phyloP scores from a whole-genome alignment of 2,113 vertebrate genomes.

The Entomyzon cyanotis region DNA sequence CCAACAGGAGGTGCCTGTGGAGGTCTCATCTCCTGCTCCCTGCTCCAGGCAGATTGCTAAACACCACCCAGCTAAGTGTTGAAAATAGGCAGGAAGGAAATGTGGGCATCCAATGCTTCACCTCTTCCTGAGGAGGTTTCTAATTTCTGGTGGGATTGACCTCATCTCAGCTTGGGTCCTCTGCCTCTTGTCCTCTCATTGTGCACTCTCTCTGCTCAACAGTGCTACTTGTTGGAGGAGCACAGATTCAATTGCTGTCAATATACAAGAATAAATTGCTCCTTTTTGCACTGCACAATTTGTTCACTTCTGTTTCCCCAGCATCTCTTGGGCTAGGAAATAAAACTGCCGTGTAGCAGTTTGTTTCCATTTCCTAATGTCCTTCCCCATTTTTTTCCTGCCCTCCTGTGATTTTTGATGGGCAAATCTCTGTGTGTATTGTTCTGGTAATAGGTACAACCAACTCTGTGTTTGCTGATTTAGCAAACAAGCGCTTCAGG shows the following conservation, averaged over 20 bases:
- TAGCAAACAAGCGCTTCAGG: background rate
- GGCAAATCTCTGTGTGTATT: background rate
- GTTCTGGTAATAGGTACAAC: background rate
- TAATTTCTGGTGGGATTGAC: background rate
- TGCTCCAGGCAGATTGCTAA: background rate
- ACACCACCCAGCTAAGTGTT: background rate
- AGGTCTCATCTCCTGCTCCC: background rate
- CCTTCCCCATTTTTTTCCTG: background rate
- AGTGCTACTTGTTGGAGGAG: background rate
- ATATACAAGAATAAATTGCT: background rate
- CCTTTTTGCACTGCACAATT: background rate
- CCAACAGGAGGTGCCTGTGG: background rate
- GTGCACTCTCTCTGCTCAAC: background rate
- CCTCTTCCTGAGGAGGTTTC: background rate
- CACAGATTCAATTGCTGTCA: fast-evolving
- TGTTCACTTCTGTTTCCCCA: background rate
- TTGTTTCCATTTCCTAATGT: background rate
- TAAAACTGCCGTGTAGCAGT: background rate
- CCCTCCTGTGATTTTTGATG: background rate
- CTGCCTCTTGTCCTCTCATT: background rate
- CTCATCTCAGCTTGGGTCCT: background rate
- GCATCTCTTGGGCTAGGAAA: background rate
- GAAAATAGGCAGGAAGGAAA: background rate
- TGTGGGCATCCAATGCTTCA: background rate
- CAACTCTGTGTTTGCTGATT: background rate